These are phyloP conservation scores for Strigamia maritima DNA, from an alignment of 2,888 invertebrate genomes.

Conservation along the genomic window DNA sequence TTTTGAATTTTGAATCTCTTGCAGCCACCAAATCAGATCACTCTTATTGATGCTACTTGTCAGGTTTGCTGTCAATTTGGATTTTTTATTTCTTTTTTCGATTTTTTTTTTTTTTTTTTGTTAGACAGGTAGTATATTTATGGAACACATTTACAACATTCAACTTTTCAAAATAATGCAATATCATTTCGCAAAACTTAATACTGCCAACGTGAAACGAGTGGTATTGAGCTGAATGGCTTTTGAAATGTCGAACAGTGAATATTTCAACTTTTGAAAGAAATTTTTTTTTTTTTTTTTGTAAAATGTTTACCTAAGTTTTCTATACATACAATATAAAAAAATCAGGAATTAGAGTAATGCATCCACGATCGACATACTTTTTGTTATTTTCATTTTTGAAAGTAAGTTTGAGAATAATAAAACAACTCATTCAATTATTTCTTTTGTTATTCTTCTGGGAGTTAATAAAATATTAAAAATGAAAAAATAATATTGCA, in stretches of 20 bases:
- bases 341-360: too few species aligned
- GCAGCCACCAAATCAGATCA: slow-evolving; percentile 27
- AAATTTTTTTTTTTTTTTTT: neutral
- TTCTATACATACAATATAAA: too few species aligned
- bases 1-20: slow-evolving; percentile 1
- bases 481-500: too few species aligned
- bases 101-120: neutral
- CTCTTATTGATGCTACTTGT: slow-evolving; percentile 1
- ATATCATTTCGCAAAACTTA: neutral
- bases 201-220: slow-evolving; percentile 4
- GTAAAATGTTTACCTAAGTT: neutral
- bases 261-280: neutral
- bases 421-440: too few species aligned
- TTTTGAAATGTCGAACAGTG: neutral
- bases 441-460: too few species aligned
- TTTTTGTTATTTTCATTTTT: too few species aligned
- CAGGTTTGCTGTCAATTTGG: slow-evolving; percentile 13
- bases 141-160: neutral
- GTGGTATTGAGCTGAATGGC: neutral
- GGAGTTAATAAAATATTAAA: too few species aligned
- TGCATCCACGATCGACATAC: too few species aligned
- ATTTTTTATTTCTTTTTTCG: neutral
- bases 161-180: slow-evolving; percentile 13
- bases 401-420: too few species aligned
- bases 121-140: neutral